Base-by-base conservation (phyloP, 2,888 invertebrate species). In the Cyclophora punctaria region DNA sequence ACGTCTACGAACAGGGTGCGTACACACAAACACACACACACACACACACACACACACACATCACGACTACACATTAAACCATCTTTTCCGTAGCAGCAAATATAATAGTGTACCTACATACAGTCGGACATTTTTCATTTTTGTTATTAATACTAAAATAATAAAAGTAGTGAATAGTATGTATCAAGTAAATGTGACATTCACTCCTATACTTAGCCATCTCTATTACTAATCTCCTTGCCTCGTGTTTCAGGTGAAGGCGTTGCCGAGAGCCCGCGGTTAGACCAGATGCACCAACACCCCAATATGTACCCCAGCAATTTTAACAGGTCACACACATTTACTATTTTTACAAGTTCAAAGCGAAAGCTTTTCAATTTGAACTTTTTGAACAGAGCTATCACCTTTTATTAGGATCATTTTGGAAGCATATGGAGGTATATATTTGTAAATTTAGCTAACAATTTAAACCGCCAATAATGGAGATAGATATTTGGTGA, bases 281-380 rank as follows among this genome's bases (percentile, higher is more conserved):
- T 83, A 71, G 83, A 84, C 71, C 78, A 81, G 73, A 59, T 85
- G 59, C 81, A 88, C 60, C 80, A 81, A 58, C 88, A 87, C 63
- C 78, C 81, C 60, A 73, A 82, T 69, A 84, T 88, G 83, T 88
- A 86, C 62, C 82, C 85, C 60, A 83, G 72, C 69, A 83, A 83
- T 66, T 89, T 75, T 59, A 85, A 80, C 72, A 82, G 89, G 89
- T 86, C n/a, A 64, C 49, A 33, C 3, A 44, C 33, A 42, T 42
- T 42, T 42, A 42, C 3, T 7, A 20, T 20, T 20, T 20, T 1
- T 20, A 20, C 20, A 20, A 20, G 20, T 20, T 20, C 20, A 20
- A 20, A 20, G 20, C 20, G 20, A 20, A 20, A 20, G 20, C 20
- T 20, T 20, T 20, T 20, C 20, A 20, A 20, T 20, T 20, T 20